These are phyloP conservation scores for Hydriomena furcata DNA, from an alignment of 2,888 invertebrate species.

Conservation along the genomic window DNA sequence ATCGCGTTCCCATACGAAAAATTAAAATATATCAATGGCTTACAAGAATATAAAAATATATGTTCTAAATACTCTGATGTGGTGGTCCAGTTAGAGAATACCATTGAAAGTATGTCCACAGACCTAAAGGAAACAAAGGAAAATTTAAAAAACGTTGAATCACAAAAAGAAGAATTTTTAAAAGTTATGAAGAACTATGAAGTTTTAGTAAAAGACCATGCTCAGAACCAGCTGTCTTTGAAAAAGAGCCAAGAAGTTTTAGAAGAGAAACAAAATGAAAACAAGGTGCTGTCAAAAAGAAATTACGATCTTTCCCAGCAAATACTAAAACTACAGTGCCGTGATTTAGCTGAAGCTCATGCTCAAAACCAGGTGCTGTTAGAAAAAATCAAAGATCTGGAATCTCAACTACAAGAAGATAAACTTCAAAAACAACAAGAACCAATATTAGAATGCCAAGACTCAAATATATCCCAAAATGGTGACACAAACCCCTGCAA, in stretches of 20 bases:
- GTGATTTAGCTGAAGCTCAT: background rate
- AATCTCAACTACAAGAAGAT: background rate
- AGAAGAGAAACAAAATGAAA: conserved; percentile 1
- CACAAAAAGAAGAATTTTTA: conserved; percentile 2
- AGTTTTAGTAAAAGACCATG: background rate
- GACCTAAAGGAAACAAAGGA: conserved; percentile 6
- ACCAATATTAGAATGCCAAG: background rate
- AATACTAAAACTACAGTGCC: no score
- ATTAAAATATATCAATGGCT: conserved; percentile 13
- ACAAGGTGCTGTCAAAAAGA: background rate
- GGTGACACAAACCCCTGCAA: background rate
- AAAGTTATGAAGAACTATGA: background rate
- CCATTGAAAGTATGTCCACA: conserved; percentile 13
- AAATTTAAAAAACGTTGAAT: conserved; percentile 1
- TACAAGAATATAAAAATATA: conserved; percentile 20
- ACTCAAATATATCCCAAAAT: no score
- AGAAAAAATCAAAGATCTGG: no score
- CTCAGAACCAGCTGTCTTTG: background rate
- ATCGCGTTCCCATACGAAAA: conserved; percentile 19
- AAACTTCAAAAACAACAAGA: conserved; percentile 8
- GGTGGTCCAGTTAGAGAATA: conserved; percentile 10
- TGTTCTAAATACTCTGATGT: conserved; percentile 20
- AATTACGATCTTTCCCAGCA: background rate
- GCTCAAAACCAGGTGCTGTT: no score
- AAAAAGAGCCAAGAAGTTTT: conserved; percentile 8